Evolutionary conservation across 2,113 vertebrate genomes (phyloP).

Genomic region (Xenopus laevis): DNA sequence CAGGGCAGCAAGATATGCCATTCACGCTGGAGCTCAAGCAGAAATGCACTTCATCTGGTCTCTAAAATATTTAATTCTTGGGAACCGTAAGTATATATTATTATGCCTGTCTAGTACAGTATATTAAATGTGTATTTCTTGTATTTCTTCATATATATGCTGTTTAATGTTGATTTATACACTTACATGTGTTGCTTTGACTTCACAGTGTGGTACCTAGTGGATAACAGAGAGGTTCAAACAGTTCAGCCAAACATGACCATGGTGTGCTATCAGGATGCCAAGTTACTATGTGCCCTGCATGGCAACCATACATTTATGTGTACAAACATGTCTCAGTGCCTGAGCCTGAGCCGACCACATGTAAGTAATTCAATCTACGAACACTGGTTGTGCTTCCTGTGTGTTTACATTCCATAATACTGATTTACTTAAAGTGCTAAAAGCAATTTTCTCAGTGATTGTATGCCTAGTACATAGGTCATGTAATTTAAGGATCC

Average conservation of each 20-base stretch:
- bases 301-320: slow-evolving; percentile 45
- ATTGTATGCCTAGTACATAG: too few species aligned
- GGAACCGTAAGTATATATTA: slow-evolving; percentile 22
- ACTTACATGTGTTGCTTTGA: not conserved
- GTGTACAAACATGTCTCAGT: slow-evolving; percentile 53
- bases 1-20: not conserved
- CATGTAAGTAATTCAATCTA: not conserved
- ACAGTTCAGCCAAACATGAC: slow-evolving; percentile 46
- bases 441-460: too few species aligned
- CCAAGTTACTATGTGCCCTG: slow-evolving; percentile 57
- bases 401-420: too few species aligned
- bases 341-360: slow-evolving; percentile 16
- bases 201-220: slow-evolving; percentile 56
- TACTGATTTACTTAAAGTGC: too few species aligned
- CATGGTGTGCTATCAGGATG: slow-evolving; percentile 60
- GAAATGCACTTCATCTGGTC: slow-evolving; percentile 8
- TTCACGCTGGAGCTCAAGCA: slow-evolving; percentile 6
- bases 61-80: slow-evolving; percentile 26
- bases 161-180: too few species aligned
- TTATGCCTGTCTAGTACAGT: not conserved
- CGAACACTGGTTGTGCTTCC: too few species aligned
- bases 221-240: slow-evolving; percentile 21
- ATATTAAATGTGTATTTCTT: not conserved
- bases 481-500: too few species aligned
- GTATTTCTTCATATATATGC: too few species aligned